Evolutionary conservation across 2,797 vertebrate genomes (phyloP).

Genomic region (Loris lydekkerianus): DNA sequence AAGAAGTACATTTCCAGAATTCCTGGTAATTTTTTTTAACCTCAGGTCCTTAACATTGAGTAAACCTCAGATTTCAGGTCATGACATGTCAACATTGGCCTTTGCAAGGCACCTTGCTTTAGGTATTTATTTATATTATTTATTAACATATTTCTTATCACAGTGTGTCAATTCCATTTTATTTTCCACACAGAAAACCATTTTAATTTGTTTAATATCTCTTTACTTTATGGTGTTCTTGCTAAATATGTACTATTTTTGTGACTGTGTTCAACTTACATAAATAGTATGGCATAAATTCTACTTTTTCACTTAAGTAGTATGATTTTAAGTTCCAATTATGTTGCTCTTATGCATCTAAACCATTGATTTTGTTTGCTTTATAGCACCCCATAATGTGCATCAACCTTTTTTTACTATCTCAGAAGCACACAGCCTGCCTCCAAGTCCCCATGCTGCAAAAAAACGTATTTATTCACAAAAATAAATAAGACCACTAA

Average conservation of each 20-base stretch:
- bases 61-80: not conserved
- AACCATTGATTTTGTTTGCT: not conserved
- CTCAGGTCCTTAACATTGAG: not conserved
- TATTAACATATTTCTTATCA: not conserved
- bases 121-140: not conserved
- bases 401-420: not conserved
- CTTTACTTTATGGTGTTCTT: conserved; percentile 36
- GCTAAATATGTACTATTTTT: not conserved
- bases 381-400: not conserved
- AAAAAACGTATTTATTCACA: not conserved
- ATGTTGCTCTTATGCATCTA: not conserved
- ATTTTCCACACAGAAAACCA: not conserved
- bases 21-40: not conserved
- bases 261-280: not conserved
- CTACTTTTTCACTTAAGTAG: not conserved
- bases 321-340: conserved; percentile 35
- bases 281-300: not conserved
- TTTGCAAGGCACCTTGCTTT: not conserved
- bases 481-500: not conserved
- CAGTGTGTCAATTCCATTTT: not conserved
- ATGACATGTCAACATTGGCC: not conserved
- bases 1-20: not conserved
- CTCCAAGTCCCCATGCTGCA: not conserved
- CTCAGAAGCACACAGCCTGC: not conserved
- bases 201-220: conserved; percentile 23